Percentiles rank a stretch among this genome's conserved stretches.
These are phyloP conservation scores for Protobothrops mucrosquamatus DNA, from an alignment of 2,113 vertebrate genomes.

Conservation along the genomic window DNA sequence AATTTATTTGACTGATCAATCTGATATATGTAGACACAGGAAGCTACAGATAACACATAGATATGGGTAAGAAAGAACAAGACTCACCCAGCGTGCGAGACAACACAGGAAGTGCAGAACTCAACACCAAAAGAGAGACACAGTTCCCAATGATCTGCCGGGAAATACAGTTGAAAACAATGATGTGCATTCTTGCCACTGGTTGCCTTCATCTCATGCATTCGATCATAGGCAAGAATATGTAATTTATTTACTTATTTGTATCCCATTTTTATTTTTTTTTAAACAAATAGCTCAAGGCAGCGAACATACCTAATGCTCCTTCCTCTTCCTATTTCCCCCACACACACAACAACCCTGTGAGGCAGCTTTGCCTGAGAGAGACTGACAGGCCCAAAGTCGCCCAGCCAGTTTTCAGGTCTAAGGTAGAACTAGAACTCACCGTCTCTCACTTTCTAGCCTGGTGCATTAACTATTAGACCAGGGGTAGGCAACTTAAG, in stretches of 20 bases:
- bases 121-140: slow-evolving; percentile 91
- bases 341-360: neutral
- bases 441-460: neutral
- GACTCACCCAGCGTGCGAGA: slow-evolving; percentile 93
- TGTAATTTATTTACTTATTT: neutral
- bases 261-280: neutral
- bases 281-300: neutral
- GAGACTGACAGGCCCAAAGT: too few relatives aligned
- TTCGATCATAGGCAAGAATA: neutral
- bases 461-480: neutral
- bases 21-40: neutral
- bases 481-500: too few relatives aligned
- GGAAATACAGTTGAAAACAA: neutral
- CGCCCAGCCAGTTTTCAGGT: neutral
- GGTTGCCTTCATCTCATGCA: neutral
- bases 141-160: slow-evolving; percentile 94
- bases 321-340: neutral
- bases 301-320: neutral
- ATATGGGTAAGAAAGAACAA: neutral
- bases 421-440: neutral
- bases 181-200: neutral
- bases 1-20: neutral
- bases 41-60: neutral
- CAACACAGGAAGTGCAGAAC: slow-evolving; percentile 93
- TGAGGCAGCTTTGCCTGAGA: neutral